Base-by-base conservation (phyloP, 2,888 invertebrate genomes). In the Drosophila ochracea region DNA sequence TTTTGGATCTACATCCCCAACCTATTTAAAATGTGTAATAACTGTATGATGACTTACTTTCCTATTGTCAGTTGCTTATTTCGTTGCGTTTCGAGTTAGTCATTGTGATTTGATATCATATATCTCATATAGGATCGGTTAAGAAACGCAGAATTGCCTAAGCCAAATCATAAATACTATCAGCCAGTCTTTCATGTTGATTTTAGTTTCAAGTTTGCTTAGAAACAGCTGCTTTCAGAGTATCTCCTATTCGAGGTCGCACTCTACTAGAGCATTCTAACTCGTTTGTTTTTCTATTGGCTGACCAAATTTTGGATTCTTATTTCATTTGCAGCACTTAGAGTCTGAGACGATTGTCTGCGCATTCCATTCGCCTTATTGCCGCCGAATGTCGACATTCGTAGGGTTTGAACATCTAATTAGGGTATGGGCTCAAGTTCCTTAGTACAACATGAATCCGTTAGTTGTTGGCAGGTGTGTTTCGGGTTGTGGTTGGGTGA, bases 401-500 rank as follows among this genome's bases (percentile, higher is more conserved):
- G 43, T 66, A 53, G 47, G 78, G 66, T 72, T 81, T 77, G 66
- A 33, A 60, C 66, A 78, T 67, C 57, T 82, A 78, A 78, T 78
- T 78, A 78, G 78, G 67, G 78, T 54, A 82, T 41, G 66, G 49
- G 43, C 53, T 63, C 62, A 58, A 78, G 65, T 78, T 72, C 62
- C 62, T 77, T 71, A 65, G 73, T 25, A 47, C 47, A 47, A 16
- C 72, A 50, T 49, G 54, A 77, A 55, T 37, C 58, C 76, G 76
- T 81, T 71, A 54, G 66, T 49, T 61, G 53, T 10, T 43, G 47
- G 21, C 58, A 58, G 58, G 47, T 43, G 58, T 43, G 30, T 25
- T 54, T 19, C 35, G 28, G 28, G 4, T 11, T 25, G 19, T 4
- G 7, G 43, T 47, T 47, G 47, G 25, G 4, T 47, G 25, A 47